phyloP scores from a whole-genome alignment of 2,113 vertebrate genomes.

The Addax nasomaculatus region DNA sequence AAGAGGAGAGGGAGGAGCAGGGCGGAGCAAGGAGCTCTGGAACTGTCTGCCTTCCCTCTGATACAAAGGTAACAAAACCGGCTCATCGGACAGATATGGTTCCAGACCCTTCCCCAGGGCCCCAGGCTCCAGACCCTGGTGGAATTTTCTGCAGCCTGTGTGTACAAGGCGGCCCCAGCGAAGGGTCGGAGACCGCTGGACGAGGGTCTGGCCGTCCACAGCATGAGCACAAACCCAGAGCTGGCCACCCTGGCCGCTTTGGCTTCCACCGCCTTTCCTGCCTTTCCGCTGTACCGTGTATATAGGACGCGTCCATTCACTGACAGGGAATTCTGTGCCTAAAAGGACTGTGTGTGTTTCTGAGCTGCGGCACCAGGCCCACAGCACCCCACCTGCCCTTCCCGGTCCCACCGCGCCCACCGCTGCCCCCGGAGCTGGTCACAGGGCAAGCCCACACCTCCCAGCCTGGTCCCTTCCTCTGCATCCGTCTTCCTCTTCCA shows the following conservation, averaged over 20 bases:
- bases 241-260: rapidly evolving
- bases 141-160: background rate
- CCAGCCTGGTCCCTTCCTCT: background rate
- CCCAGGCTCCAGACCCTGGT: too few relatives aligned
- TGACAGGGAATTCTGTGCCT: background rate
- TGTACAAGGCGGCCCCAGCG: rapidly evolving
- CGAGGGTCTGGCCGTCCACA: rapidly evolving
- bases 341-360: too few relatives aligned
- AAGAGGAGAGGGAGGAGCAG: too few relatives aligned
- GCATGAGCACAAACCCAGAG: background rate
- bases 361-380: too few relatives aligned
- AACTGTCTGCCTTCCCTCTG: rapidly evolving
- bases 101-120: rapidly evolving
- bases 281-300: rapidly evolving
- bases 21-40: rapidly evolving
- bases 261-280: background rate
- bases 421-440: background rate
- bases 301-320: rapidly evolving
- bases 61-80: rapidly evolving
- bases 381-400: background rate
- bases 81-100: rapidly evolving
- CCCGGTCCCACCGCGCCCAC: rapidly evolving
- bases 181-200: rapidly evolving
- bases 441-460: rapidly evolving
- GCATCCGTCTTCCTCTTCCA: background rate